A percentile compares a stretch with the other conserved stretches of the same genome.
Conservation (phyloP, 2,888 invertebrate species). For the Noctua janthe region DNA sequence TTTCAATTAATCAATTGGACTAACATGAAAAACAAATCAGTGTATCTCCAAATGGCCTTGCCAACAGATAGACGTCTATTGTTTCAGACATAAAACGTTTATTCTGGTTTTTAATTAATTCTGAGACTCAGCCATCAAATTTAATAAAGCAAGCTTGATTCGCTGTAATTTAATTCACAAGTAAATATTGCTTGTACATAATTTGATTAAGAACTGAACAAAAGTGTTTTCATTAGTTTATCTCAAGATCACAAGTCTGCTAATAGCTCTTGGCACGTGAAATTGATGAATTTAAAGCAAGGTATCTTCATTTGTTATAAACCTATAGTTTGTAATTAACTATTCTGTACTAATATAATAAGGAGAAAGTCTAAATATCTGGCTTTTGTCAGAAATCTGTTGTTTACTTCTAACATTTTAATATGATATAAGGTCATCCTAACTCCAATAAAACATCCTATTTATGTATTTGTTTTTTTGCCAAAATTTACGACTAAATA, state of each 20-base stretch:
- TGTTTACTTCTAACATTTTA: neutral
- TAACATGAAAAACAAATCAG: constrained; percentile 10
- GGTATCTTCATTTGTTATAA: neutral
- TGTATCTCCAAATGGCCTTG: neutral
- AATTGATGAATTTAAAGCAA: constrained; percentile 27
- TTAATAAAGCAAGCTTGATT: constrained; percentile 62
- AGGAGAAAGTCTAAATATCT: neutral
- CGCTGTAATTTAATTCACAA: constrained; percentile 64
- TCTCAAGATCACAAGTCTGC: constrained; percentile 60
- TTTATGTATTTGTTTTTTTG: neutral
- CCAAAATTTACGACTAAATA: neutral
- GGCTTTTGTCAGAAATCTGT: neutral
- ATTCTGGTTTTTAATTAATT: constrained; percentile 65
- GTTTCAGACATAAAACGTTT: constrained; percentile 41
- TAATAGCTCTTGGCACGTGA: constrained; percentile 49
- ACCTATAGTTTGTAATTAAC: neutral
- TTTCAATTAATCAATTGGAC: neutral
- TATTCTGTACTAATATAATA: neutral
- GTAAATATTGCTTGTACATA: constrained; percentile 68
- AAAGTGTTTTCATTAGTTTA: constrained; percentile 66
- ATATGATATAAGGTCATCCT: neutral
- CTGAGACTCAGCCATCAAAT: constrained; percentile 51
- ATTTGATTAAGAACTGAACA: constrained; percentile 67
- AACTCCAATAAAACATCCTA: neutral
- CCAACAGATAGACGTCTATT: constrained; percentile 31